Base-by-base conservation (phyloP, 2,797 vertebrate genomes). In the Danio aesculapii region DNA sequence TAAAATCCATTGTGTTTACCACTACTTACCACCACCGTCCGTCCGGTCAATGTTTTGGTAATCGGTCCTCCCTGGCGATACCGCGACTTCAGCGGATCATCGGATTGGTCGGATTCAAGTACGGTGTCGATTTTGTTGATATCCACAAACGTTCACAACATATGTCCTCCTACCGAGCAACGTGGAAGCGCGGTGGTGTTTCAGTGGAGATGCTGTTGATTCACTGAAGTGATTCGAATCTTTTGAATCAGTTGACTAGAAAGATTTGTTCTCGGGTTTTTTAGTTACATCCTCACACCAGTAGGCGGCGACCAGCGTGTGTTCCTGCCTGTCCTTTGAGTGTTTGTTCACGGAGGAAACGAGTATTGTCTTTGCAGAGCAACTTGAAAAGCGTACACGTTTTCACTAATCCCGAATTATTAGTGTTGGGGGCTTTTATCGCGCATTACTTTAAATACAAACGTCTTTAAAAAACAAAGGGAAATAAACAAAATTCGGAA, bases 241-340 rank as follows among this genome's bases (percentile, higher is more conserved):
- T 59, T 59, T 47, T 47, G 55, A 73, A 47, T 73, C 71, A 6
- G n/a, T 67, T 67, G 17, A 67, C n/a, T 2, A 21, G n/a, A 59
- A 58, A 9, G 70, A 46, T 44, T 19, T 1, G n/a, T 46, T 72
- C n/a, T 3, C 8, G 11, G 53, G 8, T 12, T 2, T 9, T 44
- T 46, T 10, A 58, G 43, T 6, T 59, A 19, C 53, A 16, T 21
- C 0, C 1, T 47, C 57, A 14, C 7, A 5, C 71, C 71, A 46
- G 71, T 30, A 73, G 71, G 19, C 44, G 71, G 71, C 71, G 55
- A 59, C 12, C n/a, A 17, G 8, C 30, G 19, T 30, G 1, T 12
- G 47, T 8, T 49, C 8, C 47, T 21, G 14, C 8, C 6, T 16
- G 6, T 49, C 30, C 47, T 59, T 66, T 30, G 12, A 8, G 47